phyloP scores from a whole-genome alignment of 2,113 vertebrate species.

The Clinocottus analis region DNA sequence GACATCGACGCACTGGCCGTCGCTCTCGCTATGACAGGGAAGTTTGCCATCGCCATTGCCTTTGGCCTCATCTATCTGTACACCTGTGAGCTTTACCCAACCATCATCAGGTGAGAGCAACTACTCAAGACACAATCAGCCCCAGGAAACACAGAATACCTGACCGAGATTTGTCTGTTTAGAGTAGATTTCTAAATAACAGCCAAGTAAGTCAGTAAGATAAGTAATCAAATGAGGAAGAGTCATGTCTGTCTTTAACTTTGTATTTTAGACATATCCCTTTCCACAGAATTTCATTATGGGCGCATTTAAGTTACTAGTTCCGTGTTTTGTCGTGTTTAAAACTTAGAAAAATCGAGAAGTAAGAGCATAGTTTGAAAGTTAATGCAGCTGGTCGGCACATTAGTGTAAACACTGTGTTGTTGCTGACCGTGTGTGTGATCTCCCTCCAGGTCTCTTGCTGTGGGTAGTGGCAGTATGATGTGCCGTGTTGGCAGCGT shows the following conservation, averaged over 20 bases:
- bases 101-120: constrained; percentile 86
- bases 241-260: neutral
- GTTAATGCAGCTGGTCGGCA: neutral
- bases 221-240: neutral
- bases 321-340: neutral
- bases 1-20: constrained; percentile 79
- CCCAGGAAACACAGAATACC: neutral
- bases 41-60: constrained; percentile 90
- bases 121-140: neutral
- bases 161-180: neutral
- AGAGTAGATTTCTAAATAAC: neutral
- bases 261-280: neutral
- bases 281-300: neutral
- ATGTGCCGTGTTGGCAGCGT: constrained; percentile 91
- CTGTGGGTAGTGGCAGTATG: constrained; percentile 93
- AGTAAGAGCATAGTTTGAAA: neutral
- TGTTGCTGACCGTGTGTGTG: neutral
- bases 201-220: no score
- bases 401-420: neutral
- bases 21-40: constrained; percentile 87
- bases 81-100: constrained; percentile 95
- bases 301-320: neutral
- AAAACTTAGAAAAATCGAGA: neutral
- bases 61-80: constrained; percentile 94
- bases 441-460: constrained; percentile 84